Evolutionary conservation across 2,797 vertebrate species (phyloP).

Genomic region (Liparis tanakae): DNA sequence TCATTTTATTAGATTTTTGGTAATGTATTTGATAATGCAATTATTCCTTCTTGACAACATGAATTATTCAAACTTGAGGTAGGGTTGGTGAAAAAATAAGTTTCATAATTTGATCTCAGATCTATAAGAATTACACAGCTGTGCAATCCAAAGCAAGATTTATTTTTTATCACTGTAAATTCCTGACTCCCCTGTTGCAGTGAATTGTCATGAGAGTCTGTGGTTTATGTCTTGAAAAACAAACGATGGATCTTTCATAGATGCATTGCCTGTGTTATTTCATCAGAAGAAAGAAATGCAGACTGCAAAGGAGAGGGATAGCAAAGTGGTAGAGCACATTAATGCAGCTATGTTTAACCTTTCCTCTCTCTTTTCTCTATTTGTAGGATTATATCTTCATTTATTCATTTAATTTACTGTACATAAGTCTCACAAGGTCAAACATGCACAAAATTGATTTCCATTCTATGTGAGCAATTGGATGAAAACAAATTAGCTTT

Average conservation of each 20-base stretch:
- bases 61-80: slow-evolving; percentile 65
- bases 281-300: slow-evolving; percentile 35
- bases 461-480: not conserved
- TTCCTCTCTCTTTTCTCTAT: slow-evolving; percentile 17
- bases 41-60: slow-evolving; percentile 77
- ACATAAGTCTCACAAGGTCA: not conserved
- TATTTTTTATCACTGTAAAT: slow-evolving; percentile 59
- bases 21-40: slow-evolving; percentile 76
- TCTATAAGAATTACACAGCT: slow-evolving; percentile 57
- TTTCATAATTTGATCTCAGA: slow-evolving; percentile 52
- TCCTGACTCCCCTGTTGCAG: slow-evolving; percentile 45
- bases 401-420: not conserved
- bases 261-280: slow-evolving; percentile 41
- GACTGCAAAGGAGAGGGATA: slow-evolving; percentile 52
- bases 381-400: not conserved
- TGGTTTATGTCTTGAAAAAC: slow-evolving; percentile 73
- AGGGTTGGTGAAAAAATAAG: slow-evolving; percentile 13
- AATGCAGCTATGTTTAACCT: slow-evolving; percentile 12
- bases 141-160: slow-evolving; percentile 41
- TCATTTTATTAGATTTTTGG: slow-evolving; percentile 71
- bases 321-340: slow-evolving; percentile 33
- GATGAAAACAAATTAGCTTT: not conserved
- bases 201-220: slow-evolving; percentile 50
- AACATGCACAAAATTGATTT: not conserved
- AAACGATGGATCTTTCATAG: slow-evolving; percentile 62